Base-by-base conservation (phyloP, 1,140 invertebrate species). In the Cataglyphis hispanica region DNA sequence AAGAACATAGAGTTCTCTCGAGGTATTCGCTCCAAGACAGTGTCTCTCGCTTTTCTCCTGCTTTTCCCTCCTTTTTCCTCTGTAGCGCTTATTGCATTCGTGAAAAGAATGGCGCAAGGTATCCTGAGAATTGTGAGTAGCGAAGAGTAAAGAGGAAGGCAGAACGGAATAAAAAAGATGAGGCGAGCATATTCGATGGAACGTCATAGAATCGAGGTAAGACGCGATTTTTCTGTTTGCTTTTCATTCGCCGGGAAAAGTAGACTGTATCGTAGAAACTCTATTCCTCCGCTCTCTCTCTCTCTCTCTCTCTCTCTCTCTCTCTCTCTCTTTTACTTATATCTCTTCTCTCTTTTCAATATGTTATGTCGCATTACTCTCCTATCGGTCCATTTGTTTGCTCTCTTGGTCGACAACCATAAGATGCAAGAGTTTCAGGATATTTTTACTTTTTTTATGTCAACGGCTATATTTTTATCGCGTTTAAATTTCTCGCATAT, bases 71-170 rank as follows among this genome's bases (percentile, higher is more conserved):
- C 43, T 5, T 58, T n/a, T 81, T 4, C 60, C 69, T 53, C 53
- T 60, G 46, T 69, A 60, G 31, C 64, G 75, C 69, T 90, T 89
- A 87, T 87, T 87, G 76, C 86, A 81, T 90, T 66, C 83, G 76
- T 8, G 86, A 31, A 53, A 87, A 70, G 80, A 89, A 90, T 74
- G 53, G 53, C n/a, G 84, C 58, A 27, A 43, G 75, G 81, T 83
- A 76, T 72, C 69, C 60, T 81, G 86, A 89, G 86, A 76, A 89
- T 90, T 87, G 88, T 84, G 78, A 87, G n/a, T n/a, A n/a, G 25
- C 31, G 58, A 66, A 60, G 76, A 60, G 60, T 87, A 84, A 67
- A 84, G 53, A 75, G 74, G 40, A 46, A 34, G 22, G 25, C 19
- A 43, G 25, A 67, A 84, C 37, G 60, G 81, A 81, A 86, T 74